Evolutionary conservation across 2,888 invertebrate genomes (phyloP).

Genomic region (Ophion costatus): DNA sequence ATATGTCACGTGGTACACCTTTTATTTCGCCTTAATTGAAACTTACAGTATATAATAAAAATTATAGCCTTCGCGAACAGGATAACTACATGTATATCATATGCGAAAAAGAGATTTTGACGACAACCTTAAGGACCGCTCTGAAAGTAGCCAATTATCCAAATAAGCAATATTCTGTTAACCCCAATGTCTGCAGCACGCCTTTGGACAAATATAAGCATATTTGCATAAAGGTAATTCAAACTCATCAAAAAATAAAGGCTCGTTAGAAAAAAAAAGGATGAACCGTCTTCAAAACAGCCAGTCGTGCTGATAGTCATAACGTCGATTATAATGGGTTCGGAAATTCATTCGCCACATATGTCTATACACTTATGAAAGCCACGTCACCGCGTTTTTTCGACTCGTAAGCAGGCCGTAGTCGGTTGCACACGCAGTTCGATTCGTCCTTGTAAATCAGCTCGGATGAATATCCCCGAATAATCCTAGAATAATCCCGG

Average conservation of each 20-base stretch:
- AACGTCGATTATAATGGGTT: neutral
- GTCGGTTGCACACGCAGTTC: conserved; percentile 29
- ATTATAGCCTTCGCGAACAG: no score
- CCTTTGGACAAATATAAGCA: neutral
- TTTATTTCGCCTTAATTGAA: no score
- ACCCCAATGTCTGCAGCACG: no score
- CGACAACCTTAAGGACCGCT: no score
- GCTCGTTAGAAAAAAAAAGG: neutral
- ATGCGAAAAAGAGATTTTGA: no score
- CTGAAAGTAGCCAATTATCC: neutral
- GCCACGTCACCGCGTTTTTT: conserved; percentile 58
- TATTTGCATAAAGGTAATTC: neutral
- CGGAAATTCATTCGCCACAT: neutral
- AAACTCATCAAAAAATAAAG: neutral
- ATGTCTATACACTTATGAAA: neutral
- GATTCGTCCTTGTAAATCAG: conserved; percentile 80
- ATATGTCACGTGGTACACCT: no score
- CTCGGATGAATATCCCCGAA: conserved; percentile 80
- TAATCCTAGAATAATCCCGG: conserved; percentile 80
- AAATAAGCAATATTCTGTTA: neutral
- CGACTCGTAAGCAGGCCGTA: conserved; percentile 48
- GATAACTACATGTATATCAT: no score
- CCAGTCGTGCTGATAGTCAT: neutral
- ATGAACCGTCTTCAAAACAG: neutral
- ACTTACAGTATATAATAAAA: no score